Evolutionary conservation across 1,140 invertebrate genomes (phyloP).

Genomic region (Lamellibrachia luymesi): DNA sequence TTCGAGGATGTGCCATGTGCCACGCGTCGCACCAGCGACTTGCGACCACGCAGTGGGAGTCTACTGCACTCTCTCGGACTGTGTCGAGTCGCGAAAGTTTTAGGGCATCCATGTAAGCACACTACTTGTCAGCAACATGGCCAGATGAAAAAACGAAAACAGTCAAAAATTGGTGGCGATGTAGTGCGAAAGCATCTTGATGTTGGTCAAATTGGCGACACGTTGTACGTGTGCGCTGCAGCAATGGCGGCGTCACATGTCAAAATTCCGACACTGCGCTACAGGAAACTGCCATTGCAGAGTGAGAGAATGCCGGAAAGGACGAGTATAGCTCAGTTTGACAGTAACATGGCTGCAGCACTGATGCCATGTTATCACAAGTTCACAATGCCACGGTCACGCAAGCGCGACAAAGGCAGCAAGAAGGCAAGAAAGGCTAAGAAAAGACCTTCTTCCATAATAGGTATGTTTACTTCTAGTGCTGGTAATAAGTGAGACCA

Average conservation of each 20-base stretch:
- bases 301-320: not conserved
- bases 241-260: not conserved
- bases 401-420: not conserved
- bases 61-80: not conserved
- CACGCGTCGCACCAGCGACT: not conserved
- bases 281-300: not conserved
- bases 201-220: not conserved
- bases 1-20: not conserved
- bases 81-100: not conserved
- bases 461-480: not conserved
- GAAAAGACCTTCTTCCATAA: not conserved
- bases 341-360: not conserved
- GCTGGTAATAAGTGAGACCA: not conserved
- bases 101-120: not conserved
- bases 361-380: not conserved
- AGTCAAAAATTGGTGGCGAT: not conserved
- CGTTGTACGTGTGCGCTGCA: not conserved
- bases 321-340: not conserved
- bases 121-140: not conserved
- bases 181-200: not conserved
- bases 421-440: not conserved
- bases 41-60: not conserved
- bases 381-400: not conserved
- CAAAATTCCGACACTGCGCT: not conserved
- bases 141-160: not conserved